A percentile compares a stretch with the other conserved stretches of the same genome.
Evolutionary conservation across 1,140 invertebrate genomes (phyloP).

Genomic region (Hypsibius dujardini): DNA sequence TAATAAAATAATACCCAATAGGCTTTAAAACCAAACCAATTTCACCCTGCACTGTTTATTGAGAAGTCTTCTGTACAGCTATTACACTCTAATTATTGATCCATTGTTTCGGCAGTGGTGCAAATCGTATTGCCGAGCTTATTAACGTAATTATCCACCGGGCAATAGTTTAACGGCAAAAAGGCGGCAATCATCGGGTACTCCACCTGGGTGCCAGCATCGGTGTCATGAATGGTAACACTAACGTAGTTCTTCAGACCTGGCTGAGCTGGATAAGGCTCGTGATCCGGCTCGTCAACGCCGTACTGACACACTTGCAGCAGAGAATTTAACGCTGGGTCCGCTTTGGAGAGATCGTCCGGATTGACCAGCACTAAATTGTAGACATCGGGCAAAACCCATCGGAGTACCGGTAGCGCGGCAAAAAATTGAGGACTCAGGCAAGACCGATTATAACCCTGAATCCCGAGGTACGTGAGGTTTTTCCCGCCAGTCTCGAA

Average conservation of each 20-base stretch:
- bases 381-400: background rate
- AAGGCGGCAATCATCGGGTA: background rate
- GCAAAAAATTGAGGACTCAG: background rate
- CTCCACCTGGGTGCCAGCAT: background rate
- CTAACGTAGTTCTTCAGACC: background rate
- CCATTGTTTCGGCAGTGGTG: too few relatives aligned
- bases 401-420: background rate
- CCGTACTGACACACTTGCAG: background rate
- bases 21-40: too few relatives aligned
- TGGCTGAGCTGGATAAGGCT: background rate
- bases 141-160: background rate
- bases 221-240: background rate
- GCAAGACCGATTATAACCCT: background rate
- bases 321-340: background rate
- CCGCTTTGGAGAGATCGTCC: background rate
- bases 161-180: background rate
- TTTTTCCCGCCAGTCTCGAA: conserved; percentile 31
- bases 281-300: background rate
- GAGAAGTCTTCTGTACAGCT: too few relatives aligned
- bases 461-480: background rate
- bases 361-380: background rate
- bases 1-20: too few relatives aligned
- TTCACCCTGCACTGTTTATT: too few relatives aligned
- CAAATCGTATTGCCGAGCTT: background rate
- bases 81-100: too few relatives aligned